A percentile compares a stretch with the other conserved stretches of the same genome.
These are phyloP conservation scores for Caenorhabditis tropicalis DNA, from an alignment of 1,140 invertebrate species.

Conservation along the genomic window DNA sequence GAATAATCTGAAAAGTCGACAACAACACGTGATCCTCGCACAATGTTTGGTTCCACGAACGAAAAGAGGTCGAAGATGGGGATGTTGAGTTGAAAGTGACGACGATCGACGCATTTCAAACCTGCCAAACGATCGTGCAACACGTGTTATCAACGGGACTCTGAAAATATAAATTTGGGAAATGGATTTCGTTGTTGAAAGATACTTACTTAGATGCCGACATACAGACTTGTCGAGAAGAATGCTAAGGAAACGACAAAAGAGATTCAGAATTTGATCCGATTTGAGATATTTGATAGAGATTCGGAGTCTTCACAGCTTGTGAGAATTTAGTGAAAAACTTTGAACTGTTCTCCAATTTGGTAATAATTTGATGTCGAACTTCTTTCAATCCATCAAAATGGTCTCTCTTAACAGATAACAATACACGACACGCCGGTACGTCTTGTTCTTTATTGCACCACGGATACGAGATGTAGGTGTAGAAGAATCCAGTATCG, in stretches of 20 bases:
- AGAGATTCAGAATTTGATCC: no score
- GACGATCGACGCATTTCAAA: conserved; percentile 34
- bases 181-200: no score
- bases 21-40: conserved; percentile 46
- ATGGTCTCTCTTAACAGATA: conserved; percentile 50
- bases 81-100: background rate
- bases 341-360: no score
- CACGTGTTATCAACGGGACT: conserved; percentile 30
- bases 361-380: conserved; percentile 16
- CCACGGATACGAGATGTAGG: conserved; percentile 53
- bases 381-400: conserved; percentile 45
- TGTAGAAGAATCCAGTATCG: conserved; percentile 50
- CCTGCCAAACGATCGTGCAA: background rate
- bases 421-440: conserved; percentile 33
- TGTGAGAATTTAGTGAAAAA: no score
- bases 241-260: no score
- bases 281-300: no score
- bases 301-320: no score
- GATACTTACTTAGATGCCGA: no score
- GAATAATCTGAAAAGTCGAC: conserved; percentile 52
- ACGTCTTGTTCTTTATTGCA: background rate
- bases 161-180: conserved; percentile 42
- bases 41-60: conserved; percentile 11
- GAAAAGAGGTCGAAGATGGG: conserved; percentile 28
- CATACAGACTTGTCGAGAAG: no score